A percentile compares a stretch with the other conserved stretches of the same genome.
These are phyloP conservation scores for Mesoligia furuncula DNA, from an alignment of 2,888 invertebrate genomes.

Conservation along the genomic window DNA sequence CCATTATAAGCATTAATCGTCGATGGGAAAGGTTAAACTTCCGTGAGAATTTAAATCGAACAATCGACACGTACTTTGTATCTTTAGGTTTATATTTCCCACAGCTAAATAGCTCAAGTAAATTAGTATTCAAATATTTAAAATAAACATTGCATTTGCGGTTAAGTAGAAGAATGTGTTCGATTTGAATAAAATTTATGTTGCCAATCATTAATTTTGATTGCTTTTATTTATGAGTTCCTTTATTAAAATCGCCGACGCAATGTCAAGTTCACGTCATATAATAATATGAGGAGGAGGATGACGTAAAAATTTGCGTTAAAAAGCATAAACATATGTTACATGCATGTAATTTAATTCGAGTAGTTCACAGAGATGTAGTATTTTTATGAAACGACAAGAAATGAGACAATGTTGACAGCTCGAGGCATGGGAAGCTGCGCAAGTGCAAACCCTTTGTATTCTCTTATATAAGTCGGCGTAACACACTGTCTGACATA, in stretches of 20 bases:
- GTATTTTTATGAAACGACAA: slow-evolving; percentile 62
- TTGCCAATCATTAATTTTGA: slow-evolving; percentile 29
- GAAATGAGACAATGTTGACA: slow-evolving; percentile 81
- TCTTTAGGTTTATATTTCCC: slow-evolving; percentile 53
- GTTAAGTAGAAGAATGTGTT: slow-evolving; percentile 29
- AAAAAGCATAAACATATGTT: slow-evolving; percentile 34
- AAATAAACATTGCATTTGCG: slow-evolving; percentile 17
- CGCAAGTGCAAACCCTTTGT: slow-evolving; percentile 82
- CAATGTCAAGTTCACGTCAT: slow-evolving; percentile 55
- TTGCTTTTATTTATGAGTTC: slow-evolving; percentile 28
- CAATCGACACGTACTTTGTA: slow-evolving; percentile 61
- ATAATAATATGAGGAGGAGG: slow-evolving; percentile 12
- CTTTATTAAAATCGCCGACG: slow-evolving; percentile 11
- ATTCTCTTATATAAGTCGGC: slow-evolving; percentile 78
- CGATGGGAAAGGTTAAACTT: slow-evolving; percentile 82
- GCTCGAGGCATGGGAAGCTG: slow-evolving; percentile 82
- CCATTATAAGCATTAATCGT: slow-evolving; percentile 62
- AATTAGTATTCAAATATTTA: slow-evolving; percentile 9
- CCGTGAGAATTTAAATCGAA: slow-evolving; percentile 81
- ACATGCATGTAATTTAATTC: slow-evolving; percentile 57
- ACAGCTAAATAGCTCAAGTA: slow-evolving; percentile 40
- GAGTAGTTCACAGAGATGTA: slow-evolving; percentile 68
- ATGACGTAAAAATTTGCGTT: slow-evolving; percentile 37
- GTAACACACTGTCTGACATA: slow-evolving; percentile 75
- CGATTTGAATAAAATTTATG: slow-evolving; percentile 31